Conservation (phyloP, 2,113 vertebrate genomes). For the Bubalus kerabau region DNA sequence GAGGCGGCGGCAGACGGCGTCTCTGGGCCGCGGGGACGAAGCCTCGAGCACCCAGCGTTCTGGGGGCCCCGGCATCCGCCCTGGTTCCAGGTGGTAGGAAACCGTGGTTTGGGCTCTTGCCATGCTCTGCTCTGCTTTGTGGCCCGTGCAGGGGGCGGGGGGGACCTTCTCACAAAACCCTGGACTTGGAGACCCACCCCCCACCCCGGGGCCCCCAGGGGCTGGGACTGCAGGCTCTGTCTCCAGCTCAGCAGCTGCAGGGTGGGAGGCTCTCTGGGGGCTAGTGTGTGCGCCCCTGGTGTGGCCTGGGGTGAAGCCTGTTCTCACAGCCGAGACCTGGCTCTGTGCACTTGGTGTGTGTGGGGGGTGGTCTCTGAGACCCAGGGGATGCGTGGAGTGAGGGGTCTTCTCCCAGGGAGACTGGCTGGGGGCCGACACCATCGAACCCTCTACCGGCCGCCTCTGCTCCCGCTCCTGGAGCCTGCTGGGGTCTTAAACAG, state of each 20-base stretch:
- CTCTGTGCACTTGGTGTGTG: neutral
- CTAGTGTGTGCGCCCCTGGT: no score
- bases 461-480: neutral
- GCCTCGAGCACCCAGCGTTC: neutral
- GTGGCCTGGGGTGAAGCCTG: neutral
- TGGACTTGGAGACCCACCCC: neutral
- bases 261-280: neutral
- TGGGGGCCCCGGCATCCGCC: neutral
- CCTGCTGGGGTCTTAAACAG: neutral
- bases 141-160: accelerated
- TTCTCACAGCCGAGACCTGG: neutral
- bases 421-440: accelerated
- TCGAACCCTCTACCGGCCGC: neutral
- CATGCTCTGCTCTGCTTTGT: neutral
- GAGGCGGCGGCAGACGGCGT: accelerated
- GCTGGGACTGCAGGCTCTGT: neutral
- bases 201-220: neutral
- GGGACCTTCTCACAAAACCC: neutral
- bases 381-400: neutral
- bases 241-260: neutral
- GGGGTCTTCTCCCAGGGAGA: neutral
- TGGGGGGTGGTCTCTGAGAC: neutral
- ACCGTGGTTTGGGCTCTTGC: neutral
- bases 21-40: neutral
- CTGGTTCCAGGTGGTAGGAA: neutral